phyloP scores from a whole-genome alignment of 2,888 invertebrate genomes.

The Pheosia tremula region DNA sequence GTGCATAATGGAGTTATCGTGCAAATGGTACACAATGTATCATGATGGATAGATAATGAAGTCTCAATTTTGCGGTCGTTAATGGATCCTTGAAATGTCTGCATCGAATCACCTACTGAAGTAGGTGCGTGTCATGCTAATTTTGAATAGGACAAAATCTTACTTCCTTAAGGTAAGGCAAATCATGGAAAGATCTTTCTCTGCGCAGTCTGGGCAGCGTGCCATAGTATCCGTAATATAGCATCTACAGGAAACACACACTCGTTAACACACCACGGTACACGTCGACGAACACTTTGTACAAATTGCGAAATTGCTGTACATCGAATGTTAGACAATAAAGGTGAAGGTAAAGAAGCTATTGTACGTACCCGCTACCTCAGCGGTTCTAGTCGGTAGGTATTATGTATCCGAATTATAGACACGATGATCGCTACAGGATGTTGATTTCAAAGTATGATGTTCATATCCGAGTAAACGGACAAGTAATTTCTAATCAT shows the following conservation, averaged over 20 bases:
- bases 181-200: slow-evolving; percentile 92
- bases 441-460: slow-evolving; percentile 1
- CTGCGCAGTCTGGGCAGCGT: slow-evolving; percentile 89
- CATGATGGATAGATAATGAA: not conserved
- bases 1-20: slow-evolving; percentile 17
- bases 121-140: slow-evolving; percentile 57
- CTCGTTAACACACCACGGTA: slow-evolving; percentile 36
- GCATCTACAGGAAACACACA: slow-evolving; percentile 85
- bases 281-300: slow-evolving; percentile 10
- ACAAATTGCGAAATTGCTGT: slow-evolving; percentile 21
- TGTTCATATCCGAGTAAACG: not conserved
- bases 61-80: slow-evolving; percentile 5
- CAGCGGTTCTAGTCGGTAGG: slow-evolving; percentile 3
- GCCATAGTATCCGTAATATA: slow-evolving; percentile 88
- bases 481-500: not conserved
- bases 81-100: slow-evolving; percentile 15
- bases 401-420: slow-evolving; percentile 3
- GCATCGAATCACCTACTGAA: slow-evolving; percentile 23
- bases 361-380: slow-evolving; percentile 14
- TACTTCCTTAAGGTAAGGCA: slow-evolving; percentile 91
- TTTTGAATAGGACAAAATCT: slow-evolving; percentile 63
- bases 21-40: slow-evolving; percentile 17
- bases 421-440: slow-evolving; percentile 4
- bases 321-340: slow-evolving; percentile 17
- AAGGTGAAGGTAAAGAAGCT: slow-evolving; percentile 31